Evolutionary conservation across 2,888 invertebrate genomes (phyloP).

Genomic region (Idaea dimidiata): DNA sequence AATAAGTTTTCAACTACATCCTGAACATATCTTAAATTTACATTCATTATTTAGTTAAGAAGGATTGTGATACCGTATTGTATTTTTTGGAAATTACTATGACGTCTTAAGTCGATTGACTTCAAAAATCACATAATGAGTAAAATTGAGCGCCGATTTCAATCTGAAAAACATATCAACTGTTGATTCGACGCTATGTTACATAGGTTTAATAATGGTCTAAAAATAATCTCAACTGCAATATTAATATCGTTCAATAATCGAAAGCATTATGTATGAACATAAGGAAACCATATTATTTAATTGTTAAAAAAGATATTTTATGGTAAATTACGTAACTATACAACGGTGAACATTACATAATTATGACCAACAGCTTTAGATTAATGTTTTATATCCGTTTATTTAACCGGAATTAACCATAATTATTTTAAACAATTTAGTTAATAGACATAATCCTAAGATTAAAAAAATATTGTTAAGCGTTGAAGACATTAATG

Average conservation of each 20-base stretch:
- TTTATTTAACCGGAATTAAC: background rate
- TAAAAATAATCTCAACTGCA: background rate
- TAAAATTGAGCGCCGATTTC: background rate
- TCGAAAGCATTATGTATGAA: background rate
- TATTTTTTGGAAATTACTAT: too few species aligned
- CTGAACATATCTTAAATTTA: too few species aligned
- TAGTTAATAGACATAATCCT: background rate
- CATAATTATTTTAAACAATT: background rate
- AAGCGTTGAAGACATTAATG: background rate
- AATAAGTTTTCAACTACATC: too few species aligned
- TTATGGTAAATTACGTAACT: background rate
- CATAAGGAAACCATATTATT: background rate
- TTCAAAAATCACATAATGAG: too few species aligned
- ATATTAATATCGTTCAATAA: background rate
- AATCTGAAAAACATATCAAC: background rate
- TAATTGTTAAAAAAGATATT: background rate
- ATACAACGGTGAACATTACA: background rate
- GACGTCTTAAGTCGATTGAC: too few species aligned
- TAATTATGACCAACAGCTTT: background rate
- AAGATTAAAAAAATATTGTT: background rate
- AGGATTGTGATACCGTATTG: too few species aligned
- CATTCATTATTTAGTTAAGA: too few species aligned
- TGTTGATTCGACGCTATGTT: background rate
- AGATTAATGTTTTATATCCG: background rate
- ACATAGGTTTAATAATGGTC: background rate